Base-by-base conservation (phyloP, 2,113 vertebrate species). In the Shinisaurus crocodilurus region DNA sequence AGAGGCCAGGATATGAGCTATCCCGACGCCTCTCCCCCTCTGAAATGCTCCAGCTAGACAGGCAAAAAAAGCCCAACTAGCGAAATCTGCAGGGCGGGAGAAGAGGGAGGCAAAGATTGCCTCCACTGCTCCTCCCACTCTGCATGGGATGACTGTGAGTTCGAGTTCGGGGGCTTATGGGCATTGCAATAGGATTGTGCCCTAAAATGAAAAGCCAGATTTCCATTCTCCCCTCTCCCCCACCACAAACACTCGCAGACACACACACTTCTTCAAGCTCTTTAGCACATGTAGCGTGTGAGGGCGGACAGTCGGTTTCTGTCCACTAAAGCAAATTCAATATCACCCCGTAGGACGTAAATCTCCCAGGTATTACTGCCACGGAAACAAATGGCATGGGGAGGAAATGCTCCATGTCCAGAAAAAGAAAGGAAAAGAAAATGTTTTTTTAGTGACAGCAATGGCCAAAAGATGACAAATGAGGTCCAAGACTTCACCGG, bases 241-340 rank as follows among this genome's bases (percentile, higher is more conserved):
- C 67, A 54, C 16, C 1, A 60, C 12, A 16, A 12, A 3, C 57
- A 12, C 57, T 9, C 70, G n/a, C 32, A 72, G 2, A 72, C 32
- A 72, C 12, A 72, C 13, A n/a, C 57, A 10, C 23, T 27, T 6
- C 37, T 57, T 0, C 63, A 1, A 2, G 43, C 50, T 69, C 88
- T 54, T 84, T 43, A 87, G 50, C 37, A 70, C 2, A 81, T 12
- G 12, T 16, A 50, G 27, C 65, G 77, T 60, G 77, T 1, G 37
- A 5, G 23, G 13, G 34, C 5, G 27, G 90, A 77, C 7, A 76
- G 81, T 34, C 15, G 79, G 77, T 72, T 94, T 63, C 86, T 86
- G 45, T 65, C 91, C 89, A 84, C 34, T 89, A 89, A 93, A 86
- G 9, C 85, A 60, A 91, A 90, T 27, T 88, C 86, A 60, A 32